These are phyloP conservation scores for Sepioteuthis lessoniana DNA, from an alignment of 2,888 invertebrate species.

Conservation along the genomic window DNA sequence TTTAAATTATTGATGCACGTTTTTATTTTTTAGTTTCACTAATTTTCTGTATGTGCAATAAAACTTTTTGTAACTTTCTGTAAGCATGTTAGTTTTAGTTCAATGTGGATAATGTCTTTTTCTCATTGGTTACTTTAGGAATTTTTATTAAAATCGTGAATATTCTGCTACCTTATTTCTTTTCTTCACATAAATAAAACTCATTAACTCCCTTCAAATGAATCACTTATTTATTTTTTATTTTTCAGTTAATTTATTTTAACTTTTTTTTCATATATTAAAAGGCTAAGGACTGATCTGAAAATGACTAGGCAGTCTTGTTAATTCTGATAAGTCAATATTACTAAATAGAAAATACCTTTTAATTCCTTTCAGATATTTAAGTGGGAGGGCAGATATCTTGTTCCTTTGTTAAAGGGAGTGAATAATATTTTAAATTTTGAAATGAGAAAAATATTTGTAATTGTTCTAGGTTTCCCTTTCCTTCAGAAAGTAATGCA, in stretches of 20 bases:
- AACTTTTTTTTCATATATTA: too few species aligned
- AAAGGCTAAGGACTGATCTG: too few species aligned
- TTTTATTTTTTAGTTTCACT: neutral
- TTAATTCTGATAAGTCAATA: too few species aligned
- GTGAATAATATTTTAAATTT: too few species aligned
- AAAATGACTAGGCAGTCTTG: too few species aligned
- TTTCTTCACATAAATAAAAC: neutral
- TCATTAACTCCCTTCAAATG: neutral
- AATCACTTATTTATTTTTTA: neutral
- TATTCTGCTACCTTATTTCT: neutral
- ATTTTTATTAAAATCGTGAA: neutral
- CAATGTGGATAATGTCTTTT: neutral
- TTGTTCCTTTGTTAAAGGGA: too few species aligned
- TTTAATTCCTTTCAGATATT: too few species aligned
- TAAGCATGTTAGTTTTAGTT: constrained; percentile 1
- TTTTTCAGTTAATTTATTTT: neutral
- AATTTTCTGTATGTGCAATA: neutral
- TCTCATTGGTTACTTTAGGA: neutral
- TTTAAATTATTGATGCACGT: neutral
- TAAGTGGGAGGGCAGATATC: too few species aligned
- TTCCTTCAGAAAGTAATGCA: neutral
- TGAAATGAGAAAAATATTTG: too few species aligned
- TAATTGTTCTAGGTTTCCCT: too few species aligned
- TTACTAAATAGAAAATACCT: too few species aligned
- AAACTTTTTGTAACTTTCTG: neutral